These are phyloP conservation scores for Ammospiza maritima DNA, from an alignment of 2,797 vertebrate species.

Conservation along the genomic window DNA sequence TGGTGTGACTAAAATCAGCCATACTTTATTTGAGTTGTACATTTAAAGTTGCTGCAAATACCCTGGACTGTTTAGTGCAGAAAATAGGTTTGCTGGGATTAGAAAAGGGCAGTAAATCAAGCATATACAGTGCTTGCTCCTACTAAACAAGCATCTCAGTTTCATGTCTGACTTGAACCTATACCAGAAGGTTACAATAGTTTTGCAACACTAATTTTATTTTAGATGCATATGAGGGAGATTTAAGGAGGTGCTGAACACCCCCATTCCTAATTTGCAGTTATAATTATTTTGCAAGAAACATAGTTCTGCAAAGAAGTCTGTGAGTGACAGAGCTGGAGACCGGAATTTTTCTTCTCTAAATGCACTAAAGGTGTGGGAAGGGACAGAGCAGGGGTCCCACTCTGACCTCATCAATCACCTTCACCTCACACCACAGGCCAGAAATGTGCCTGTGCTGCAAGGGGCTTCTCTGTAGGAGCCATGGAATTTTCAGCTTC, in stretches of 20 bases:
- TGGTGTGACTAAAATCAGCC: not conserved
- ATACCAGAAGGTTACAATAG: constrained; percentile 53
- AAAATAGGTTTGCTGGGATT: constrained; percentile 38
- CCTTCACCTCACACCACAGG: not conserved
- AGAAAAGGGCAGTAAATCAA: constrained; percentile 43
- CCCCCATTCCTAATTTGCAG: constrained; percentile 64
- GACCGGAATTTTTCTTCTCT: not conserved
- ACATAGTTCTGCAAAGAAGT: constrained; percentile 21
- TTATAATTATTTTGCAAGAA: constrained; percentile 66
- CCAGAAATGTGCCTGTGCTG: not conserved
- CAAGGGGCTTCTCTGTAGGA: not conserved
- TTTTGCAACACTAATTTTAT: constrained; percentile 33
- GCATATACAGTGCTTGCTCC: not conserved
- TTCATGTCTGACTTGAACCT: constrained; percentile 55
- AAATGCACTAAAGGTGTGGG: not conserved
- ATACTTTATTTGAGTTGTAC: not conserved
- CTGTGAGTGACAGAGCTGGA: constrained; percentile 1
- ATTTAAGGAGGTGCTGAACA: constrained; percentile 62
- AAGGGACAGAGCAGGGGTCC: not conserved
- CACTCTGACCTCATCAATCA: not conserved
- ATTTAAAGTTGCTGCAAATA: constrained; percentile 12
- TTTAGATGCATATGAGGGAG: constrained; percentile 50
- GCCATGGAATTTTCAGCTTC: not conserved
- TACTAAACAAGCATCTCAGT: not conserved
- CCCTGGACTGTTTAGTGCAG: not conserved